Evolutionary conservation across 2,888 invertebrate species (phyloP), one percentile per base, ranked within the genome.

Genomic region (Amphipoea oculea): DNA sequence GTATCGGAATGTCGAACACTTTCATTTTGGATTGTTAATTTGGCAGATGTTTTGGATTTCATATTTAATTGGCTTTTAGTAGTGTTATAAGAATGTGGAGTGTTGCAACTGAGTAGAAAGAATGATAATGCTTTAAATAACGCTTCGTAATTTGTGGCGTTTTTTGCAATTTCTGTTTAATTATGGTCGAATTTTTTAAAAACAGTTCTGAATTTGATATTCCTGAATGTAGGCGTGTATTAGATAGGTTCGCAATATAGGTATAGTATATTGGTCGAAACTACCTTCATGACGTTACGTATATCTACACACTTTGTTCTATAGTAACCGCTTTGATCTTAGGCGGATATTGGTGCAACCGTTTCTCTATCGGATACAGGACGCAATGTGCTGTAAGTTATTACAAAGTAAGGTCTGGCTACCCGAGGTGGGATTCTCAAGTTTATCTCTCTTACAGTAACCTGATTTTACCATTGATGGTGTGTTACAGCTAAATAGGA

Each of bases 1-100:
- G 80, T 54, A 71, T 80, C 45, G 70, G 81, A 84, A 82, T 82
- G 74, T 84, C 65, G 54, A 74, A 65, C 74, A 62, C 71, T 86
- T 76, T 79, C 72, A 63, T 60, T 54, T 63, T 1, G 23, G 62
- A 69, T 45, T 73, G 65, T 75, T 82, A 17, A 67, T 79, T 69
- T 45, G 48, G 68, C 86, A 86, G 76, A 71, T 82, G 82, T 79
- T 76, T 70, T 73, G 54, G 20, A 63, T 73, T 57, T 75, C 57
- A 42, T 73, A 40, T 75, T 78, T 75, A 78, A 74, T 82, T 82
- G 63, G 60, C 77, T 68, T 54, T 67, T 67, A 75, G 29, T 74
- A 36, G 72, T 60, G 84, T 69, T 74, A 57, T n/a, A 73, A 40
- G 81, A 83, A 83, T 76, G 81, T 72, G 11, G 40, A 45, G 63